Conservation (phyloP, 1,140 invertebrate genomes). For the Diorhabda elongata region DNA sequence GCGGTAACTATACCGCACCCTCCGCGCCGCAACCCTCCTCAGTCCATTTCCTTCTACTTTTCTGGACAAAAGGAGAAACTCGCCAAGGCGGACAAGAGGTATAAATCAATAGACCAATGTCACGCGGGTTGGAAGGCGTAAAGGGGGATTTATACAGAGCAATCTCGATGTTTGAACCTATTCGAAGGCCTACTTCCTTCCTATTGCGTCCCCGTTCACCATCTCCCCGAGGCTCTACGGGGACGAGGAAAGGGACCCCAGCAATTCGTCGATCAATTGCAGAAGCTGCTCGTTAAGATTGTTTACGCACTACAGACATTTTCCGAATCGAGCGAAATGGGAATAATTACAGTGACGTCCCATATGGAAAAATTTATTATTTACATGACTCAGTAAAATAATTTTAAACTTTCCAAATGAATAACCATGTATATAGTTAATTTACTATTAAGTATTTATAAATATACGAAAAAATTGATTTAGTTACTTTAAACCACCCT, state of each 20-base stretch:
- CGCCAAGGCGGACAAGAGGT: conserved; percentile 24
- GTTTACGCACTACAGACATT: conserved; percentile 32
- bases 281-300: conserved; percentile 33
- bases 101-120: conserved; percentile 36
- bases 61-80: conserved; percentile 21
- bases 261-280: conserved; percentile 32
- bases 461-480: too few relatives aligned
- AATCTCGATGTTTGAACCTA: conserved; percentile 31
- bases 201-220: conserved; percentile 13
- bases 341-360: neutral
- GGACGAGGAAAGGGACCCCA: conserved; percentile 11
- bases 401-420: too few relatives aligned
- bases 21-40: conserved; percentile 1
- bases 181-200: conserved; percentile 18
- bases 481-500: too few relatives aligned
- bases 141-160: conserved; percentile 24
- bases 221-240: neutral
- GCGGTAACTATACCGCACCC: conserved; percentile 10
- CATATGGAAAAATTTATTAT: too few relatives aligned
- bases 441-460: too few relatives aligned
- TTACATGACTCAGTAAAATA: too few relatives aligned
- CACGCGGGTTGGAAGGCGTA: conserved; percentile 9
- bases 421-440: too few relatives aligned
- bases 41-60: neutral
- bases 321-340: conserved; percentile 27